A percentile compares a stretch with the other conserved stretches of the same genome.
phyloP scores from a whole-genome alignment of 2,797 vertebrate genomes.

The Myotis myotis region DNA sequence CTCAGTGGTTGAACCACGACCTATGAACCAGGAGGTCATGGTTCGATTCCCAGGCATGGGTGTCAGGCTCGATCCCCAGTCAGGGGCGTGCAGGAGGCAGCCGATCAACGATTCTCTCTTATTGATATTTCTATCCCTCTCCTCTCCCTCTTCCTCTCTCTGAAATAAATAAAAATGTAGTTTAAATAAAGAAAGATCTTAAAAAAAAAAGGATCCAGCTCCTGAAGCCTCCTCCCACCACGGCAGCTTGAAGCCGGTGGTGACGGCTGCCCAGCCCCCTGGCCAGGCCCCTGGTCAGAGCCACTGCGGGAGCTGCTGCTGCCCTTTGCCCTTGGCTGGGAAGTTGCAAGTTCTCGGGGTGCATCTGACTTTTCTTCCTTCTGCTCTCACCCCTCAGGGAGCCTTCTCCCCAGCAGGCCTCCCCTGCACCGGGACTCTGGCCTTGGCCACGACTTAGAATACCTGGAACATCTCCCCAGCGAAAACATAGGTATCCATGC shows the following conservation, averaged over 20 bases:
- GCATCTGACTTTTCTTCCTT: not conserved
- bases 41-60: too few relatives aligned
- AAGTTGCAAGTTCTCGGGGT: not conserved
- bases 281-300: not conserved
- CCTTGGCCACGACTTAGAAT: not conserved
- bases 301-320: fast-evolving
- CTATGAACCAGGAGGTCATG: too few relatives aligned
- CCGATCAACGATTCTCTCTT: too few relatives aligned
- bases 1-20: too few relatives aligned
- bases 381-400: not conserved
- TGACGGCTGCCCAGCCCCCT: not conserved
- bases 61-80: too few relatives aligned
- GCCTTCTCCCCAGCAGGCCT: not conserved
- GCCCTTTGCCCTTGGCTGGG: not conserved
- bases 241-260: not conserved
- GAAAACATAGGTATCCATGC: not conserved
- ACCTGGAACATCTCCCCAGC: not conserved
- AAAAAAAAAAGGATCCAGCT: not conserved
- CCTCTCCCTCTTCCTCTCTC: too few relatives aligned
- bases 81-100: too few relatives aligned
- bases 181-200: too few relatives aligned
- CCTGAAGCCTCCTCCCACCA: not conserved
- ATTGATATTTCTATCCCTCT: too few relatives aligned
- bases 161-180: too few relatives aligned
- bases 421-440: not conserved